phyloP scores from a whole-genome alignment of 30 jellyfish, hydroid and myxozoan species.

The Rhopilema esculentum region DNA sequence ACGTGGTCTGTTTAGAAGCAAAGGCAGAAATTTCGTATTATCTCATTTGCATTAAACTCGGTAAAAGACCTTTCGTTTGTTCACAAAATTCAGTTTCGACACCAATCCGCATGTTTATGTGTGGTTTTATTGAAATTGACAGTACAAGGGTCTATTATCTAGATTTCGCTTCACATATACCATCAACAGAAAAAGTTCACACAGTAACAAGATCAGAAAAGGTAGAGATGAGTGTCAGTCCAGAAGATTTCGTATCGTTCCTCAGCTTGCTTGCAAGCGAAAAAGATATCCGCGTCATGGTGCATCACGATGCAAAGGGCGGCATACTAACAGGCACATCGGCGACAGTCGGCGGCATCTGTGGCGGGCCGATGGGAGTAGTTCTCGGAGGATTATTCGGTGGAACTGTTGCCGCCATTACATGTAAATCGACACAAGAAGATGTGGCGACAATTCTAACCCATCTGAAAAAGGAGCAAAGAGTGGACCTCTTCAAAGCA shows the following conservation, averaged over 20 bases:
- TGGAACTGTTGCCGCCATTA: slow-evolving; percentile 85
- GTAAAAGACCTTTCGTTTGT: not conserved
- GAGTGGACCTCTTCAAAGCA: slow-evolving; percentile 49
- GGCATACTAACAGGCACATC: slow-evolving; percentile 86
- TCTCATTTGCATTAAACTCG: not conserved
- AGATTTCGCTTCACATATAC: not conserved
- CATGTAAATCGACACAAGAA: slow-evolving; percentile 67
- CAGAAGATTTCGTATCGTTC: slow-evolving; percentile 80
- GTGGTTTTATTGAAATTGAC: slow-evolving; percentile 8
- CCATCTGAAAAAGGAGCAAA: slow-evolving; percentile 57
- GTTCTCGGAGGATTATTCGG: slow-evolving; percentile 80
- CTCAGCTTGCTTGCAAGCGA: slow-evolving; percentile 72
- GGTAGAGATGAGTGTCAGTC: slow-evolving; percentile 58
- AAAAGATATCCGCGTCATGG: slow-evolving; percentile 61
- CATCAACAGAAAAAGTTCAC: not conserved
- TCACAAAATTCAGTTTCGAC: not conserved
- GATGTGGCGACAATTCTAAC: slow-evolving; percentile 61
- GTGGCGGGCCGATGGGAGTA: slow-evolving; percentile 85
- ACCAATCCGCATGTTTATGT: not conserved
- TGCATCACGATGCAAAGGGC: slow-evolving; percentile 75
- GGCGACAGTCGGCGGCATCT: slow-evolving; percentile 90
- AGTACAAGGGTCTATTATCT: not conserved
- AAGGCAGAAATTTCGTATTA: not conserved
- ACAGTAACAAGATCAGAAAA: not conserved
- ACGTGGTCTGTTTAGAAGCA: not conserved